Base-by-base conservation (phyloP, 2,113 vertebrate genomes). In the Bos indicus region DNA sequence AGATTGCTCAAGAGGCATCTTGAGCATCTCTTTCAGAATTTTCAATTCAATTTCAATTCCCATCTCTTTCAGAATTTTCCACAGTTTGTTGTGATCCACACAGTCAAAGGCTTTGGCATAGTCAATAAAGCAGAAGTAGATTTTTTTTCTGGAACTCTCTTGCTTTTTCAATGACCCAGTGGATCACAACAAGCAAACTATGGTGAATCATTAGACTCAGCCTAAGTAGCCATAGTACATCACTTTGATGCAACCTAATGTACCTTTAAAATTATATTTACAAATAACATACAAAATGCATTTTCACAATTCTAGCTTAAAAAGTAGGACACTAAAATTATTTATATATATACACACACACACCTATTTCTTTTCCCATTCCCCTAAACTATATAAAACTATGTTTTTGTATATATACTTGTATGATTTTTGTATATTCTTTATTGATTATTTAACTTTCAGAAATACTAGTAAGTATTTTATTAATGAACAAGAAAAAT, bases 191-290 rank as follows among this genome's bases (percentile, higher is more conserved):
- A 36, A 23, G n/a, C 19, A 71, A 71, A 71, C 19, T 36, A 9
- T 71, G n/a, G n/a, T 51, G 21, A 97, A 60, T 90, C 82, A 46
- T 93, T 85, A 90, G 8, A 83, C 94, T 94, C 43, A 87, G 60
- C 19, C 25, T 33, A 54, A 82, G 30, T 48, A 82, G 23, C 21
- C 19, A 71, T 77, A 51, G 48, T 59, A 28, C 6, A 92, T 83
- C n/a, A 87, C 21, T 83, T 60, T 54, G 48, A 77, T 67, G 7
- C 23, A 93, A 81, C 46, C 88, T 90, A 96, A 84, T 26, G 21
- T 48, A 56, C 81, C 30, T 51, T 93, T 95, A 94, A 62, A 90
- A 78, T 78, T 60, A 81, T 78, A 30, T 92, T 86, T 95, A 78
- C 21, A n/a, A 89, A 59, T 89, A 94, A 78, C 1, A 74, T 67